These are phyloP conservation scores for Anolis sagrei DNA, from an alignment of 2,113 vertebrate genomes.

Conservation along the genomic window DNA sequence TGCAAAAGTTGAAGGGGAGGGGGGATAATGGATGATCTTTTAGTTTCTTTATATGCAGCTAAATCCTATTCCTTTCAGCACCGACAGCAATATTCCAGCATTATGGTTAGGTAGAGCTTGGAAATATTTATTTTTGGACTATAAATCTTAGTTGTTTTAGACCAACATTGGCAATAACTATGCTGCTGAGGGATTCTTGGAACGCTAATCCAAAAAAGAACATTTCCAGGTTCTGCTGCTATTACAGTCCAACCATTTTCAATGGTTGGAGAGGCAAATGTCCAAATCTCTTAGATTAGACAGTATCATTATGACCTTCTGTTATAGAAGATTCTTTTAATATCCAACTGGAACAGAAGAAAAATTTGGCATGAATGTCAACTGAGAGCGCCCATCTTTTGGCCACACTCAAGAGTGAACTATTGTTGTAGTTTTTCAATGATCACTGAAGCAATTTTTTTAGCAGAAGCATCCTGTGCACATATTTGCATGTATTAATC, in stretches of 20 bases:
- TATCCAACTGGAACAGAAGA: too few species aligned
- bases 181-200: too few species aligned
- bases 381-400: neutral
- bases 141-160: too few species aligned
- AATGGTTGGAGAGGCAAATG: neutral
- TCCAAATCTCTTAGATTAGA: neutral
- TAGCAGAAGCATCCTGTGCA: neutral
- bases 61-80: neutral
- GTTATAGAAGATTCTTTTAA: too few species aligned
- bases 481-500: neutral
- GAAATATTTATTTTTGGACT: too few species aligned
- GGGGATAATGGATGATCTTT: neutral
- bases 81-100: conserved; percentile 1
- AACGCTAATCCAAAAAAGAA: too few species aligned
- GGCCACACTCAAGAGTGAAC: neutral
- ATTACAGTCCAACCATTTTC: neutral
- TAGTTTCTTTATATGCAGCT: neutral
- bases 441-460: neutral
- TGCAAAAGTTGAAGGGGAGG: neutral
- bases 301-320: neutral
- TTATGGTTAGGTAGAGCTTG: neutral
- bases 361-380: neutral
- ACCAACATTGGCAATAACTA: too few species aligned
- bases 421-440: neutral
- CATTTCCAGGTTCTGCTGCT: neutral